These are phyloP conservation scores for Leptobrachium leishanense DNA, from an alignment of 2,113 vertebrate genomes.

Conservation along the genomic window DNA sequence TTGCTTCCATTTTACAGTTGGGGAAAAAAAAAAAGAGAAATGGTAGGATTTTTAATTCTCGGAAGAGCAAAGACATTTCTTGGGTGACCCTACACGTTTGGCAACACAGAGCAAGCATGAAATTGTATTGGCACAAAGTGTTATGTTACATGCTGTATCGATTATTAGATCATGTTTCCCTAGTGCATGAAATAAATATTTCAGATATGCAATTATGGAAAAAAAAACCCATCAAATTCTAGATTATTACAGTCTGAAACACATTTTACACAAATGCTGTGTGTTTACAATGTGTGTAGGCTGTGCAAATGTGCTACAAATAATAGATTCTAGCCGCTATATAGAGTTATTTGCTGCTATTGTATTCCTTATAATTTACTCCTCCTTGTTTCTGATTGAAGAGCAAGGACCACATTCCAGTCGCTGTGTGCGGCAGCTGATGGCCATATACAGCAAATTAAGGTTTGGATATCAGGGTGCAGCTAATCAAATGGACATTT, in stretches of 20 bases:
- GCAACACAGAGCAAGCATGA: constrained; percentile 28
- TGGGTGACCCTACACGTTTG: not conserved
- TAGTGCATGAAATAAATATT: constrained; percentile 12
- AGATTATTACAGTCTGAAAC: constrained; percentile 4
- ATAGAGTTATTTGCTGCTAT: too few relatives aligned
- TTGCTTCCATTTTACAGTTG: not conserved
- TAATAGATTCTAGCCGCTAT: too few relatives aligned
- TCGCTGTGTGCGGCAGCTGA: too few relatives aligned
- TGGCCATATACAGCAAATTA: too few relatives aligned
- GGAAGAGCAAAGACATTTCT: not conserved
- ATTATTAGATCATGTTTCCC: constrained; percentile 2
- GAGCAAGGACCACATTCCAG: too few relatives aligned
- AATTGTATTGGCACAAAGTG: constrained; percentile 8
- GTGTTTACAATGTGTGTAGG: too few relatives aligned
- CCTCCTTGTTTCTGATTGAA: too few relatives aligned
- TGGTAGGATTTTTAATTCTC: not conserved
- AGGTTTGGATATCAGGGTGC: too few relatives aligned
- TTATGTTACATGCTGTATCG: constrained; percentile 13
- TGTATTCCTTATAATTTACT: too few relatives aligned
- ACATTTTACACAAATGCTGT: too few relatives aligned
- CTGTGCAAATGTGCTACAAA: too few relatives aligned
- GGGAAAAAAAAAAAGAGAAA: not conserved
- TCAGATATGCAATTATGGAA: constrained; percentile 13
- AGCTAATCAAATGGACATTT: too few relatives aligned
- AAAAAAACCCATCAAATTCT: constrained; percentile 21